Evolutionary conservation across 1,140 invertebrate genomes (phyloP).

Genomic region (Cherax quadricarinatus): DNA sequence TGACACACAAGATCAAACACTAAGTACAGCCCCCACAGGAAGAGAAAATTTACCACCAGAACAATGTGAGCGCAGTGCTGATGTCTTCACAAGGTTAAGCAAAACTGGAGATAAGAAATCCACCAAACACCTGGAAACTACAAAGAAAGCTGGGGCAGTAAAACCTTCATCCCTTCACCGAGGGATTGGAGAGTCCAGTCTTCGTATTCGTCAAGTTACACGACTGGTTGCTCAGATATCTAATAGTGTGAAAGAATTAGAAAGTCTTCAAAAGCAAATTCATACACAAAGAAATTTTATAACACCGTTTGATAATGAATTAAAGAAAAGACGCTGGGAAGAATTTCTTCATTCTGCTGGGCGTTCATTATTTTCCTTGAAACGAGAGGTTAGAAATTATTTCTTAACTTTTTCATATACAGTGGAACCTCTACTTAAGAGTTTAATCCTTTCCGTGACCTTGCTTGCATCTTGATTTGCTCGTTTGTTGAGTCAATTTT

Average conservation of each 20-base stretch:
- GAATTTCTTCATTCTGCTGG: conserved; percentile 4
- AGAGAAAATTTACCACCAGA: background rate
- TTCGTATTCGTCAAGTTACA: background rate
- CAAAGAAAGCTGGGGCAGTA: background rate
- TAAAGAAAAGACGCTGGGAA: background rate
- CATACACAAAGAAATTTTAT: background rate
- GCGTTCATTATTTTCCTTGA: background rate
- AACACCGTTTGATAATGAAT: background rate
- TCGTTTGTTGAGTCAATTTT: no score
- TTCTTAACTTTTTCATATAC: background rate
- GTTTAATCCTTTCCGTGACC: no score
- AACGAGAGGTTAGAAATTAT: background rate
- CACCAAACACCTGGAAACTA: background rate
- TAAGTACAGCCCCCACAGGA: no score
- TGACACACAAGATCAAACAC: background rate
- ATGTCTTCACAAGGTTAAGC: background rate
- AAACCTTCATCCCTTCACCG: background rate
- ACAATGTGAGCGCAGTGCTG: background rate
- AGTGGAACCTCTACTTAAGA: no score
- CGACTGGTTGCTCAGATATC: background rate
- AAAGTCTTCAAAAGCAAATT: background rate
- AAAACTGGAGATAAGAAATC: background rate
- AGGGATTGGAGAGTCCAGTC: background rate
- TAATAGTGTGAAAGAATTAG: background rate
- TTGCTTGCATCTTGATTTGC: no score